phyloP scores from a whole-genome alignment of 2,113 vertebrate species.

The Clarias macrocephalus region DNA sequence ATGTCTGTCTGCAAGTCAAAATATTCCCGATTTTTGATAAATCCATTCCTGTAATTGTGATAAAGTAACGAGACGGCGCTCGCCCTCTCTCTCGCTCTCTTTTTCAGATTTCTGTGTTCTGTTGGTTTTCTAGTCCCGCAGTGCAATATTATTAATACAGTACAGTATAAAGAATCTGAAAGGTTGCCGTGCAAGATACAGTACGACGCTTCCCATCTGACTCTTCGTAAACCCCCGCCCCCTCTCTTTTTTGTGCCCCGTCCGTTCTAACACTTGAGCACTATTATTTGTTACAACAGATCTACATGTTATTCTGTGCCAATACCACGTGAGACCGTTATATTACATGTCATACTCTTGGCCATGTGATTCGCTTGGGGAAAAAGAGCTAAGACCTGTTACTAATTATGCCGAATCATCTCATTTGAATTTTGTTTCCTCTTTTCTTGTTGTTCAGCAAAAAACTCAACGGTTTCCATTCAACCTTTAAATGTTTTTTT shows the following conservation, averaged over 20 bases:
- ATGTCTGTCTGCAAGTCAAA: constrained; percentile 7
- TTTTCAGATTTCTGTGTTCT: not conserved
- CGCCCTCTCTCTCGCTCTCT: too few species aligned
- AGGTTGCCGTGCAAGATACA: constrained; percentile 2
- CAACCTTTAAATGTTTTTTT: constrained; percentile 21
- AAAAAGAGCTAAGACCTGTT: constrained; percentile 28
- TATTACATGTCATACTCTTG: constrained; percentile 32
- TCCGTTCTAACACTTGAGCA: constrained; percentile 33
- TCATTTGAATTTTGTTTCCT: constrained; percentile 7
- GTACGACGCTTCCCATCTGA: not conserved
- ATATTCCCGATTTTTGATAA: constrained; percentile 26
- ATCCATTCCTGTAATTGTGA: constrained; percentile 44
- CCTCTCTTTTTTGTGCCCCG: not conserved
- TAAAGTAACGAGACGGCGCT: constrained; percentile 16
- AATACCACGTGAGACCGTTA: constrained; percentile 37
- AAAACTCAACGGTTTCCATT: constrained; percentile 46
- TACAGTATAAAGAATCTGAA: constrained; percentile 11
- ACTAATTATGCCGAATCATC: constrained; percentile 29
- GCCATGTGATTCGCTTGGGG: constrained; percentile 35
- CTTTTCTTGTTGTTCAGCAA: constrained; percentile 24
- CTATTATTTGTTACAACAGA: constrained; percentile 22
- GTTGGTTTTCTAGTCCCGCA: constrained; percentile 18
- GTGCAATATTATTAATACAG: constrained; percentile 28
- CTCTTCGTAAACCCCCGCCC: not conserved
- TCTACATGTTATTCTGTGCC: constrained; percentile 37